Conservation (phyloP, 2,888 invertebrate genomes). For the Caenorhabditis sulstoni region DNA sequence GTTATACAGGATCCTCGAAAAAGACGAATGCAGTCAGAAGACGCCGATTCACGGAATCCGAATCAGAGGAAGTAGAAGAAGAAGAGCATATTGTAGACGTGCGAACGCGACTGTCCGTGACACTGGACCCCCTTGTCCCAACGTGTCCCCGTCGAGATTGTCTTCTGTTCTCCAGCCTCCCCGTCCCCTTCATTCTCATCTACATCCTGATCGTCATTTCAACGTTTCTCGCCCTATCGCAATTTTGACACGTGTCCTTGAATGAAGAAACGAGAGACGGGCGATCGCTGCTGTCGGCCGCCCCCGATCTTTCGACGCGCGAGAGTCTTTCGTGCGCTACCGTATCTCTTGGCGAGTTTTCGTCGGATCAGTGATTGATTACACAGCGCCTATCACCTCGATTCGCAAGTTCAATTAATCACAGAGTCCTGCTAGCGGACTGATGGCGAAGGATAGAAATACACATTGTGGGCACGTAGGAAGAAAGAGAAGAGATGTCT, state of each 20-base stretch:
- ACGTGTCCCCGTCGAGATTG: neutral
- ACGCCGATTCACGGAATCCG: no score
- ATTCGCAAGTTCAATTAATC: conserved; percentile 13
- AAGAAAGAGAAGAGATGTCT: no score
- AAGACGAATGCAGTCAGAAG: no score
- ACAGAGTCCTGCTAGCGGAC: neutral
- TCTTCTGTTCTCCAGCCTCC: conserved; percentile 23
- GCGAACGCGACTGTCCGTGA: conserved; percentile 27
- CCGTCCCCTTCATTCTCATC: conserved; percentile 19
- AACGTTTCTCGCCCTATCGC: conserved; percentile 1
- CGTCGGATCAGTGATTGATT: conserved; percentile 28
- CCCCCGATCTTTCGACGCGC: no score
- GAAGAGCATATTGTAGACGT: conserved; percentile 13
- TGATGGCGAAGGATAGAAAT: no score
- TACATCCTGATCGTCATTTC: conserved; percentile 17
- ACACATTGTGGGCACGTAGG: no score
- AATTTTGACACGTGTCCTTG: no score
- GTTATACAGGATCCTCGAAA: no score
- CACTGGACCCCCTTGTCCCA: neutral
- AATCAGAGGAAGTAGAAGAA: neutral
- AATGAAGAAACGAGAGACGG: no score
- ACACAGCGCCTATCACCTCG: neutral
- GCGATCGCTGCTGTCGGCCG: no score
- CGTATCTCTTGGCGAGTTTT: no score
- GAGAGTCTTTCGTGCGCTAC: no score